Conservation (phyloP, 2,888 invertebrate genomes). For the Baronia brevicornis region DNA sequence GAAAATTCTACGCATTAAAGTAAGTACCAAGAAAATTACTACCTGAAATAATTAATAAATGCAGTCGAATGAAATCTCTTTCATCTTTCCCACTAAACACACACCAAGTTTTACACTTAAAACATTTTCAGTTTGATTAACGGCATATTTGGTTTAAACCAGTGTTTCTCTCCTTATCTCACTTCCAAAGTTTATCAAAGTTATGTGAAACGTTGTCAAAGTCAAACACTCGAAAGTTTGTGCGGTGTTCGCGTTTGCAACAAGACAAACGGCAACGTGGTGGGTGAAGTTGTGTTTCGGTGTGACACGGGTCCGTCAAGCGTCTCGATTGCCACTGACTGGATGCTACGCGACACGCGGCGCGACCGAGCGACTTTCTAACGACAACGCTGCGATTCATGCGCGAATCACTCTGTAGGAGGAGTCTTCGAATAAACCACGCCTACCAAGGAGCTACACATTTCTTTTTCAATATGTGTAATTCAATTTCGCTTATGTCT, state of each 20-base stretch:
- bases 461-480: constrained; percentile 77
- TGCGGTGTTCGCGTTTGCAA: constrained; percentile 25
- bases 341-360: constrained; percentile 31
- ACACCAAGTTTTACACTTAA: constrained; percentile 47
- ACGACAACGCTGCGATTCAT: constrained; percentile 54
- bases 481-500: constrained; percentile 77
- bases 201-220: constrained; percentile 41
- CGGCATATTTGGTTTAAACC: constrained; percentile 33
- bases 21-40: constrained; percentile 4
- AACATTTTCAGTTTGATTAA: constrained; percentile 32
- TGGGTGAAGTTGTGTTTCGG: constrained; percentile 41
- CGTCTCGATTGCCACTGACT: constrained; percentile 45
- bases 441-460: constrained; percentile 75
- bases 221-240: constrained; percentile 42
- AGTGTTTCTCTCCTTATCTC: constrained; percentile 32
- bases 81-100: constrained; percentile 46
- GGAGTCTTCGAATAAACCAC: constrained; percentile 66
- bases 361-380: constrained; percentile 40
- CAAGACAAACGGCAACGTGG: constrained; percentile 36
- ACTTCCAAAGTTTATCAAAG: constrained; percentile 36
- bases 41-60: constrained; percentile 9
- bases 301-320: constrained; percentile 44
- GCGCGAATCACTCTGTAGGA: constrained; percentile 65
- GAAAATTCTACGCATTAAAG: no score
- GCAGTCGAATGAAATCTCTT: constrained; percentile 18